phyloP scores from a whole-genome alignment of 2,797 vertebrate genomes.

The Poecilia gillii region DNA sequence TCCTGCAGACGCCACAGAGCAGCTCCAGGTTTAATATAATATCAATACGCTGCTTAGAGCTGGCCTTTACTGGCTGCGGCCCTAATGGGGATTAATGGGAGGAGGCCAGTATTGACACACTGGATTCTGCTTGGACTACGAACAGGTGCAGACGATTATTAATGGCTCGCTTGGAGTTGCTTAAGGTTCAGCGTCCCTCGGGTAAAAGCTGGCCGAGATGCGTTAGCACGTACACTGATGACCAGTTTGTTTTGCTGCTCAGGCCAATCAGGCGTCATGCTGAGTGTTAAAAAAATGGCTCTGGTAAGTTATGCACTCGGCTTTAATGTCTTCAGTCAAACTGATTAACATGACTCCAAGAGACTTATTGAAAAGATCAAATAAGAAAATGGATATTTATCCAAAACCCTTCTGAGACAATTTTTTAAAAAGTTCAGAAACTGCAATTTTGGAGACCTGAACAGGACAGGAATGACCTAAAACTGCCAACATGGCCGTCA shows the following conservation, averaged over 20 bases:
- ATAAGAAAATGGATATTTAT: background rate
- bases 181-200: slow-evolving; percentile 15
- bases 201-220: slow-evolving; percentile 22
- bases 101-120: slow-evolving; percentile 56
- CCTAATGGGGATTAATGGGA: slow-evolving; percentile 79
- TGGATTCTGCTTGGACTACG: slow-evolving; percentile 35
- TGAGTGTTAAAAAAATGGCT: slow-evolving; percentile 21
- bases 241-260: slow-evolving; percentile 35
- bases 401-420: background rate
- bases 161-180: slow-evolving; percentile 46
- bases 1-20: slow-evolving; percentile 63
- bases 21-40: slow-evolving; percentile 74
- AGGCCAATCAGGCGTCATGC: slow-evolving; percentile 35
- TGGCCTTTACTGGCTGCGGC: slow-evolving; percentile 68
- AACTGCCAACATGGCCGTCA: background rate
- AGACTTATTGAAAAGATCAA: background rate
- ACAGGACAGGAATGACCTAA: background rate
- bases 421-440: background rate
- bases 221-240: slow-evolving; percentile 28
- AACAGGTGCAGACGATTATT: slow-evolving; percentile 52
- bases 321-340: background rate
- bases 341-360: background rate
- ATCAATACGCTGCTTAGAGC: slow-evolving; percentile 75
- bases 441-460: background rate
- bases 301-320: slow-evolving; percentile 6